Conservation (phyloP, 2,113 vertebrate genomes). For the Coptodon rendalli region DNA sequence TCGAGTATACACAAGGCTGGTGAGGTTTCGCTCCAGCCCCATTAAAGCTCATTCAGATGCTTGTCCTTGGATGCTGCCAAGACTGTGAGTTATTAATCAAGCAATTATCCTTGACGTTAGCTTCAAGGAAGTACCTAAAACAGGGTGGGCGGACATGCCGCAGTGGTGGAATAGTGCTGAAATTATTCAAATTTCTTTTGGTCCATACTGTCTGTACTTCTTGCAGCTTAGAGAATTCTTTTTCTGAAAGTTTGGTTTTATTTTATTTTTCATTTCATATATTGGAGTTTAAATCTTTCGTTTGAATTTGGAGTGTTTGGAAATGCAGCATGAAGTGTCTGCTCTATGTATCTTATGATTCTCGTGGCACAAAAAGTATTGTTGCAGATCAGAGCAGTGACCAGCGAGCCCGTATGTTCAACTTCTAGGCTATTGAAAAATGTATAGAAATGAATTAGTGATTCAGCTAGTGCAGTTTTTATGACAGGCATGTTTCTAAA, state of each 20-base stretch:
- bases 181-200: background rate
- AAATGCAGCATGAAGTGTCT: constrained; percentile 24
- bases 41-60: constrained; percentile 34
- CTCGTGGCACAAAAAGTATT: background rate
- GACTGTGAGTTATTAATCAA: constrained; percentile 46
- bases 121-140: constrained; percentile 5
- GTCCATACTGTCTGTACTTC: background rate
- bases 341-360: background rate
- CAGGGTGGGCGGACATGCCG: background rate
- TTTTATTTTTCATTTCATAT: background rate
- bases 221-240: background rate
- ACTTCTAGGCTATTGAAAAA: background rate
- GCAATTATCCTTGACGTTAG: constrained; percentile 44
- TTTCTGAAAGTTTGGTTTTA: background rate
- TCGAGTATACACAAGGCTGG: background rate
- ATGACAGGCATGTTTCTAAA: background rate
- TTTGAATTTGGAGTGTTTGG: constrained; percentile 7
- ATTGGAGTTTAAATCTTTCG: background rate
- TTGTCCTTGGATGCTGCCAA: constrained; percentile 28
- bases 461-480: background rate
- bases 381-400: background rate
- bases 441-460: background rate
- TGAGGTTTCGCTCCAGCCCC: background rate
- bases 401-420: background rate
- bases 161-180: background rate